Evolutionary conservation across 2,797 vertebrate genomes (phyloP), one percentile per base, ranked within the genome.

Genomic region (Chiroxiphia lanceolata): DNA sequence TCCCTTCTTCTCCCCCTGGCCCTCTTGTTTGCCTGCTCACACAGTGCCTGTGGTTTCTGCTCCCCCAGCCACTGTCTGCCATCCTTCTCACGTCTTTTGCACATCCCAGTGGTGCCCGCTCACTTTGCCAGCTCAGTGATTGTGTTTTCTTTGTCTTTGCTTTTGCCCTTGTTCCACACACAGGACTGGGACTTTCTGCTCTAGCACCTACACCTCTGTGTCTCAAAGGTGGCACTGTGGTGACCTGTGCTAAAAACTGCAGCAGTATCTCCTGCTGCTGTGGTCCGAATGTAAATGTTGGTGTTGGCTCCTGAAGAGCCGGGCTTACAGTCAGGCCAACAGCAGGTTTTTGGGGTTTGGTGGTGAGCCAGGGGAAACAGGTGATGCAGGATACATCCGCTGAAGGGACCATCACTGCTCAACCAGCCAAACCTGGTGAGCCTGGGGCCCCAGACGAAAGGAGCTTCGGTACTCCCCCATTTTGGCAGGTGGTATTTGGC

Each of bases 61-160:
- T 42, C 11, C 12, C 59, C 33, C 36, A 38, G 36, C 15, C 42
- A 4, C 9, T 33, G 60, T 15, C 10, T 34, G 60, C 19, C 51
- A 9, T 33, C 38, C 44, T 44, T 16, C 44, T 65, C 1, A 0
- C 15, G 8, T 40, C n/a, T n/a, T 70, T 47, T 56, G n/a, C 27
- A 78, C 69, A 38, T 7, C 63, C 67, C 10, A 6, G 42, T 8
- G 22, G 27, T 65, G 53, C 70, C 50, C 34, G 0, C 18, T 53
- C 40, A 13, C 45, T 47, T 56, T 81, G 36, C 40, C 57, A 78
- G 40, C 27, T 59, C 67, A 36, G 47, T 38, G 59, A 26, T 50
- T 75, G 48, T 26, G 21, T 79, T 79, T 68, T 18, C 45, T 85
- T 65, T 72, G 38, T 3, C 47, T 88, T 70, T 72, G 42, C 2